These are phyloP conservation scores for Drosophila falleni DNA, from an alignment of 2,888 invertebrate species.

Conservation along the genomic window DNA sequence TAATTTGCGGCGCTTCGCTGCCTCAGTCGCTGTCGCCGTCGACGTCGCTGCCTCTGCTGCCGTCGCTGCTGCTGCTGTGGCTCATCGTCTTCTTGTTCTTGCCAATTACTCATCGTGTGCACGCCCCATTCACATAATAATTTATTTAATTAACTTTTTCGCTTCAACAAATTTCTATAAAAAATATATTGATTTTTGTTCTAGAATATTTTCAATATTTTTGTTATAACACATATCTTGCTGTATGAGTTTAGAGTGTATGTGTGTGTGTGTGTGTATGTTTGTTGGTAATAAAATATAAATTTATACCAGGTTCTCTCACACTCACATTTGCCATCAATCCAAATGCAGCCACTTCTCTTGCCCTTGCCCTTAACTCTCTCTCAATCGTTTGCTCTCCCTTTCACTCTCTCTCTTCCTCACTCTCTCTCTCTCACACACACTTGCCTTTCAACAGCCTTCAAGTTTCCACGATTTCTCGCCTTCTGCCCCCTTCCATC, in stretches of 20 bases:
- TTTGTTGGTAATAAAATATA: constrained; percentile 70
- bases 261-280: constrained; percentile 41
- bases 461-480: constrained; percentile 63
- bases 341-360: constrained; percentile 51
- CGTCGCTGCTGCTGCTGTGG: constrained; percentile 38
- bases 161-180: constrained; percentile 73
- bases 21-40: constrained; percentile 21
- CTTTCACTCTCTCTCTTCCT: constrained; percentile 3
- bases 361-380: constrained; percentile 27
- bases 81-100: constrained; percentile 68
- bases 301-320: constrained; percentile 60
- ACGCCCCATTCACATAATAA: constrained; percentile 81
- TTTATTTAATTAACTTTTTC: constrained; percentile 81
- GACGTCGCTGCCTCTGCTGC: constrained; percentile 1
- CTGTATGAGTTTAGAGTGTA: constrained; percentile 2
- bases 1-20: constrained; percentile 78
- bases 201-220: constrained; percentile 51
- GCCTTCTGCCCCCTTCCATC: constrained; percentile 3
- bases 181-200: constrained; percentile 70
- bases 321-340: constrained; percentile 58
- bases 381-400: not conserved
- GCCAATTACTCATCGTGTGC: constrained; percentile 81
- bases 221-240: constrained; percentile 32
- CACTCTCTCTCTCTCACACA: constrained; percentile 4
- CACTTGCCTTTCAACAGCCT: constrained; percentile 70